These are phyloP conservation scores for Oenanthe oenanthe DNA, from an alignment of 2,113 vertebrate species.

Conservation along the genomic window DNA sequence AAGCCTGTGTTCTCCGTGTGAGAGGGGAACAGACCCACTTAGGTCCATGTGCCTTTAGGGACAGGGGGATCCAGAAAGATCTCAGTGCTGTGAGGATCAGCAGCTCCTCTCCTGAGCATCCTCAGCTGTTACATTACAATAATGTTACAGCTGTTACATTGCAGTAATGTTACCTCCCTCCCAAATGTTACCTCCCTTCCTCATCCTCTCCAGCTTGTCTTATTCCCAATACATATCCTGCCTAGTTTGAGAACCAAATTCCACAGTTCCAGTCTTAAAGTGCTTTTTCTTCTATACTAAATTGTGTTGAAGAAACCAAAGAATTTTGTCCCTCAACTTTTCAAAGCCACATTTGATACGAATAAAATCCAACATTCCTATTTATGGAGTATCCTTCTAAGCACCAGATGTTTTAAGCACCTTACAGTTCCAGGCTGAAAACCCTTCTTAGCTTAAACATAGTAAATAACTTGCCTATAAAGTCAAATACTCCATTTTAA, in stretches of 20 bases:
- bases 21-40: not conserved
- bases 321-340: constrained; percentile 37
- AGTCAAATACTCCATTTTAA: constrained; percentile 68
- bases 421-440: constrained; percentile 69
- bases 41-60: not conserved
- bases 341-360: constrained; percentile 46
- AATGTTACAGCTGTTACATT: not conserved
- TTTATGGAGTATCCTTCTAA: constrained; percentile 64
- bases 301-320: not conserved
- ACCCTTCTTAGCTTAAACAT: constrained; percentile 68
- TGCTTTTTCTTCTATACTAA: not conserved
- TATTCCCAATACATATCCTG: fast-evolving
- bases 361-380: constrained; percentile 56
- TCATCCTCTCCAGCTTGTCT: not conserved
- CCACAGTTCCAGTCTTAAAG: not conserved
- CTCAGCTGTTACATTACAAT: not conserved
- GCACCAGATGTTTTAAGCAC: constrained; percentile 71
- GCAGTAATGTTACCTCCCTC: not conserved
- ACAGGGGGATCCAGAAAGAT: not conserved
- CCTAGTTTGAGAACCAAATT: not conserved
- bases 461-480: constrained; percentile 69
- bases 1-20: not conserved
- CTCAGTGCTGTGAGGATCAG: not conserved
- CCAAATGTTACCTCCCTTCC: too few species aligned
- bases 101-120: not conserved